Conservation (phyloP, 2,113 vertebrate genomes). For the Tachuris rubrigastra region DNA sequence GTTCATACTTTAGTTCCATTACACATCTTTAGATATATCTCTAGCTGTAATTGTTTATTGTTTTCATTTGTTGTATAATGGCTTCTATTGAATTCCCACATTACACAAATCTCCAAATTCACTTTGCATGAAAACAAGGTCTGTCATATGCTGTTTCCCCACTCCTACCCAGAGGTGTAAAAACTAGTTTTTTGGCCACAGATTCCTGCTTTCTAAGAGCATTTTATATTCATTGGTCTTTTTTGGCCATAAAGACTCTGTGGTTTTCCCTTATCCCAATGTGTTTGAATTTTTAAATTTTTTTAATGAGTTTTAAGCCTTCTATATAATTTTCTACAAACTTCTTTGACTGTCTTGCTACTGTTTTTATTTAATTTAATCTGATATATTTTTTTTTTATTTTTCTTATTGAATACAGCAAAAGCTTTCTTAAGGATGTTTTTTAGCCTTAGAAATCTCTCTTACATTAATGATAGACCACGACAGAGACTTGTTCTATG, state of each 20-base stretch:
- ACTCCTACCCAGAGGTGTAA: not conserved
- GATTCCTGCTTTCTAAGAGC: not conserved
- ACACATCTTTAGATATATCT: not conserved
- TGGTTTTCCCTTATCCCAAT: not conserved
- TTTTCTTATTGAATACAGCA: not conserved
- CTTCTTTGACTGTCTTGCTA: not conserved
- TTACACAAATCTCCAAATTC: not conserved
- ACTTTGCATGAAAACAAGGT: not conserved
- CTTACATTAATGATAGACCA: not conserved
- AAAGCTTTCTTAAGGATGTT: not conserved
- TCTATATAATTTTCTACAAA: not conserved
- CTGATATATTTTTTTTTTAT: not conserved
- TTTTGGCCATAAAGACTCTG: not conserved
- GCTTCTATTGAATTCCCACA: not conserved
- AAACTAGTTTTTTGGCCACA: not conserved
- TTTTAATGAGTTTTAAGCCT: not conserved
- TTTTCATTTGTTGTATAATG: not conserved
- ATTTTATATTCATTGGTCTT: not conserved
- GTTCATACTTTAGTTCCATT: not conserved
- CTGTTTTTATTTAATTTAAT: not conserved
- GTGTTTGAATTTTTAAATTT: not conserved
- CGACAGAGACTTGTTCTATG: not conserved
- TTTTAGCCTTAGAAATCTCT: not conserved
- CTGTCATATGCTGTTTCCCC: not conserved
- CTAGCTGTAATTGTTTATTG: not conserved